Evolutionary conservation across 2,113 vertebrate species (phyloP).

Genomic region (Plotosus lineatus): DNA sequence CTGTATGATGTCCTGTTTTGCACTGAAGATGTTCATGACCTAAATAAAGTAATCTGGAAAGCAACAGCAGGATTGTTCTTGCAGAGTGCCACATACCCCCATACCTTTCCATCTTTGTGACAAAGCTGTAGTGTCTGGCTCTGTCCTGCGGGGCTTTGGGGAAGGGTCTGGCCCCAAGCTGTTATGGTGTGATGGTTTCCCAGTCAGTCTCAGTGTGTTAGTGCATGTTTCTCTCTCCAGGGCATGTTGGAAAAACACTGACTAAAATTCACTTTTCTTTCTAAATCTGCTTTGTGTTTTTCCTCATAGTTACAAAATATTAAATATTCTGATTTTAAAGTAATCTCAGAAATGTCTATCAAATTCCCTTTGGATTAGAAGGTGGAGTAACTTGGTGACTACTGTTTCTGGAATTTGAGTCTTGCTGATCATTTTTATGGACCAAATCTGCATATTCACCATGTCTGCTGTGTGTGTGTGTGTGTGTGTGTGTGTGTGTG

Average conservation of each 20-base stretch:
- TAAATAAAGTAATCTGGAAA: constrained; percentile 32
- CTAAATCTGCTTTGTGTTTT: neutral
- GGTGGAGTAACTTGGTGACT: neutral
- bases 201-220: neutral
- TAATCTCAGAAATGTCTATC: neutral
- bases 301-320: neutral
- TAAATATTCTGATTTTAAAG: neutral
- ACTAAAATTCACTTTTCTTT: neutral
- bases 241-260: neutral
- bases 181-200: neutral
- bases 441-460: too few species aligned
- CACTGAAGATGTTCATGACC: neutral
- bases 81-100: neutral
- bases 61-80: constrained; percentile 39
- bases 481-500: too few species aligned
- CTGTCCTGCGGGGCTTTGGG: neutral
- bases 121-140: constrained; percentile 34
- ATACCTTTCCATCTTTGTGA: neutral
- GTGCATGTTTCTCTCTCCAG: neutral
- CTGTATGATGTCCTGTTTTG: constrained; percentile 2
- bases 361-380: neutral
- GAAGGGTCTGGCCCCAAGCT: neutral
- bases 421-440: too few species aligned
- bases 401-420: too few species aligned
- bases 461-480: too few species aligned